Conservation (phyloP, 2,888 invertebrate genomes). For the Piscicola geometra region DNA sequence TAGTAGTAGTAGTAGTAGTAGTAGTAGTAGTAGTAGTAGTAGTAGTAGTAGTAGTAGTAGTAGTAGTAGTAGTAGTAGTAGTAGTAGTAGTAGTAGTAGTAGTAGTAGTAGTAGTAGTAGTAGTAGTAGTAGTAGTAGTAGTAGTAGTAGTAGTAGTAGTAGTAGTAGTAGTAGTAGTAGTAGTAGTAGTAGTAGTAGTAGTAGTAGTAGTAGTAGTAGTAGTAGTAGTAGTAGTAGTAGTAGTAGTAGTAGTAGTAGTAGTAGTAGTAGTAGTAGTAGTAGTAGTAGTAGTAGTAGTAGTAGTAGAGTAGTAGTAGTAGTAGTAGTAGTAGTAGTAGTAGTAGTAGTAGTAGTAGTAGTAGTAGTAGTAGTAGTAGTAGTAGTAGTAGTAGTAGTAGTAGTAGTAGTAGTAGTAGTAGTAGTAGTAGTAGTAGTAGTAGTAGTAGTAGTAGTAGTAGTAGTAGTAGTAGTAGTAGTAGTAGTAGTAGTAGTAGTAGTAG, state of each 20-base stretch:
- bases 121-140: too few species aligned
- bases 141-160: neutral
- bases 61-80: neutral
- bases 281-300: neutral
- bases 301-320: neutral
- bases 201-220: conserved; percentile 33
- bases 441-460: conserved; percentile 26
- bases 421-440: too few species aligned
- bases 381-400: conserved; percentile 28
- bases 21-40: too few species aligned
- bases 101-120: neutral
- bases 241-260: too few species aligned
- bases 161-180: neutral
- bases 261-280: neutral
- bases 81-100: too few species aligned
- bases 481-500: conserved; percentile 28
- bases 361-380: conserved; percentile 28
- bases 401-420: conserved; percentile 23
- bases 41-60: too few species aligned
- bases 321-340: conserved; percentile 17
- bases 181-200: conserved; percentile 20
- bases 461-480: conserved; percentile 28
- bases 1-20: conserved; percentile 26
- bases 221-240: conserved; percentile 36
- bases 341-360: conserved; percentile 28